Evolutionary conservation across 2,888 invertebrate genomes (phyloP).

Genomic region (Sinopyrophorus schimmeli): DNA sequence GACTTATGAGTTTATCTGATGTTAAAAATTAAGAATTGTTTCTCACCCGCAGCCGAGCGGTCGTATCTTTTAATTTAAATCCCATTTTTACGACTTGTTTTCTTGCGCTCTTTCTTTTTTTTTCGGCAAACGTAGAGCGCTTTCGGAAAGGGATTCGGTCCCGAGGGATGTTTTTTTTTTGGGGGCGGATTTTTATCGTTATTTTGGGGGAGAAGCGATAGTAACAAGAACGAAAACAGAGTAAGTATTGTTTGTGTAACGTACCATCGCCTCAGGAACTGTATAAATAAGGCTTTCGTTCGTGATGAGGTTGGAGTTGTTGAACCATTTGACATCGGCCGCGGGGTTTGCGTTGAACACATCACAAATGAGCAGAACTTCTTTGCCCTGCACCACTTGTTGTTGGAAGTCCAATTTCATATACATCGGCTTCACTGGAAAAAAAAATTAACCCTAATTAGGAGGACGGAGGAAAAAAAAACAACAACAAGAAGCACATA

Average conservation of each 20-base stretch:
- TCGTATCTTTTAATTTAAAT: constrained; percentile 35
- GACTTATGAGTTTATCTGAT: constrained; percentile 36
- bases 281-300: constrained; percentile 40
- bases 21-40: constrained; percentile 36
- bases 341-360: constrained; percentile 82
- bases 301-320: constrained; percentile 63
- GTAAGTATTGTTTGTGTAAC: constrained; percentile 16
- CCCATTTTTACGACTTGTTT: constrained; percentile 11
- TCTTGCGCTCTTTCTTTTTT: too few species aligned
- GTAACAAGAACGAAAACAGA: constrained; percentile 3
- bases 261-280: constrained; percentile 39
- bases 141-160: constrained; percentile 10
- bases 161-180: not conserved
- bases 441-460: constrained; percentile 35
- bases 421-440: constrained; percentile 78
- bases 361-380: constrained; percentile 76
- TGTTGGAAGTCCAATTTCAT: constrained; percentile 77
- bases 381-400: constrained; percentile 79
- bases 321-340: constrained; percentile 84
- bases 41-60: constrained; percentile 21
- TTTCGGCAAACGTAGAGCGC: too few species aligned
- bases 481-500: not conserved
- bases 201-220: not conserved
- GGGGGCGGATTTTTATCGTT: not conserved
- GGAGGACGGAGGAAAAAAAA: not conserved